Base-by-base conservation (phyloP, 1,140 invertebrate species). In the Cyclina sinensis region DNA sequence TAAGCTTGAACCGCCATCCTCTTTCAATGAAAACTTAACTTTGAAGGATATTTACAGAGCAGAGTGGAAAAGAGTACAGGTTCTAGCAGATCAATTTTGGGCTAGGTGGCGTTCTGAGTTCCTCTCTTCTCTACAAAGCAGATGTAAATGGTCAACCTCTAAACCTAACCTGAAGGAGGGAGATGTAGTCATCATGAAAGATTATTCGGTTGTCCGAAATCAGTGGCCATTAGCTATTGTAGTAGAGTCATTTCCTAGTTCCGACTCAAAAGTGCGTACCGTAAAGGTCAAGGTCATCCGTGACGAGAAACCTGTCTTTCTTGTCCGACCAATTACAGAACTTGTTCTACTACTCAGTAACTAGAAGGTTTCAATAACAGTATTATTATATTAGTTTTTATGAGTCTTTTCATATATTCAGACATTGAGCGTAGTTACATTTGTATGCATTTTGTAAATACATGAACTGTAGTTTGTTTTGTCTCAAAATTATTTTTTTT, bases 11-110 rank as follows among this genome's bases (percentile, higher is more conserved):
- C 3, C 39, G 14, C 4, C 2, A 1, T 35, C 57, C 21, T 30
- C 1, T 16, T 62, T 83, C 16, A 37, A 4, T 21, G n/a, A 37
- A 3, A 46, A 21, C 30, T 5, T n/a, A 24, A 46, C 74, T n/a
- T 32, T 74, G 16, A 80, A 35, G 5, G 65, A 81, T 9, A 62
- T 86, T 59, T 3, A 62, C 18, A 81, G 39, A 21, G 21, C 48
- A 21, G 81, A 86, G 21, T 90, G 89, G 89, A 84, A 57, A 65
- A 51, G 37, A 1, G 89, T 90, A 3, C 85, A 87, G 57, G n/a
- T 48, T 70, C 30, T 83, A 0, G 46, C 84, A 21, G 39, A 90
- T 24, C 21, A 11, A n/a, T 90, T 90, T 32, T 90, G 89, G 89
- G 70, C 65, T 46, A 18, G 57, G 12, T 84, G 80, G 80, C 14